Percentiles rank a stretch among this genome's conserved stretches.
phyloP scores from a whole-genome alignment of 2,888 invertebrate genomes.

The Coremacera marginata region DNA sequence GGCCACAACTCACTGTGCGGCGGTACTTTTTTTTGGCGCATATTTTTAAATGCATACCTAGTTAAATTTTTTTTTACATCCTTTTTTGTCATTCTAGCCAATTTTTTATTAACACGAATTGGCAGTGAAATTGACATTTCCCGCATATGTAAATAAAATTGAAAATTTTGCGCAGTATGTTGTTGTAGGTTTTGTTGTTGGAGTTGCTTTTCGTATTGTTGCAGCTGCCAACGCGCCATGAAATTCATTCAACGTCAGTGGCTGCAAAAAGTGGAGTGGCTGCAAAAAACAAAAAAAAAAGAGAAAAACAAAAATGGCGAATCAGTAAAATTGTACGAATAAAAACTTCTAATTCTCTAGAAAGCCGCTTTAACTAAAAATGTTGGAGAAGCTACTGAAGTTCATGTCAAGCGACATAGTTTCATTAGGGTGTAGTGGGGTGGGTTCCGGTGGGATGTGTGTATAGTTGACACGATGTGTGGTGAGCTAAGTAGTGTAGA shows the following conservation, averaged over 20 bases:
- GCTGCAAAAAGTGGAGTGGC: background rate
- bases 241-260: constrained; percentile 7
- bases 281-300: too few relatives aligned
- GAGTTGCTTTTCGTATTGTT: background rate
- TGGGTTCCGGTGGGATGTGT: background rate
- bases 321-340: background rate
- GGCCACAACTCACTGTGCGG: too few relatives aligned
- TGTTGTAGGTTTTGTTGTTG: background rate
- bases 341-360: background rate
- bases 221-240: background rate
- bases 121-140: constrained; percentile 31
- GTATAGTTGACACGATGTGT: background rate
- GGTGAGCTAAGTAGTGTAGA: background rate
- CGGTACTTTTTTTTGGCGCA: background rate
- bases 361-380: background rate
- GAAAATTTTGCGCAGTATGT: background rate
- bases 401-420: background rate
- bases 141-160: constrained; percentile 9
- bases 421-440: background rate
- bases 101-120: constrained; percentile 19
- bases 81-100: background rate
- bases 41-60: background rate
- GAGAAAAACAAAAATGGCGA: background rate
- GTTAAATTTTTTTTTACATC: background rate
- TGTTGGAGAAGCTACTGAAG: background rate